Evolutionary conservation across 2,113 vertebrate genomes (phyloP).

Genomic region (Cromileptes altivelis): DNA sequence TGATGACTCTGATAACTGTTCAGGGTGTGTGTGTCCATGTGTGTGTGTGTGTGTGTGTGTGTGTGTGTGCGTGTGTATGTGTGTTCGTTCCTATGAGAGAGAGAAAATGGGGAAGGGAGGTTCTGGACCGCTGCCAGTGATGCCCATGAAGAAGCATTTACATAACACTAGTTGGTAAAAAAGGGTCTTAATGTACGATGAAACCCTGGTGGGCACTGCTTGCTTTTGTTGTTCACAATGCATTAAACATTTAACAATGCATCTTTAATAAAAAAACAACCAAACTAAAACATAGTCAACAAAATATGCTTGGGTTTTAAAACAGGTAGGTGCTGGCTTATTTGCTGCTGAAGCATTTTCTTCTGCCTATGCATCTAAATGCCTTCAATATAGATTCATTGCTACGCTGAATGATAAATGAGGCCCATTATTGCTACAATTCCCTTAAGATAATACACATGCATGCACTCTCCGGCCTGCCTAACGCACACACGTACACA

Average conservation of each 20-base stretch:
- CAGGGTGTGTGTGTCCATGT: neutral
- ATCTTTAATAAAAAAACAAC: slow-evolving; percentile 1
- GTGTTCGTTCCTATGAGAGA: neutral
- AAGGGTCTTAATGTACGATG: neutral
- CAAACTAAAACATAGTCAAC: neutral
- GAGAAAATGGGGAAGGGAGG: neutral
- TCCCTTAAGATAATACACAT: slow-evolving; percentile 17
- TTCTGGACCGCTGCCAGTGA: slow-evolving; percentile 13
- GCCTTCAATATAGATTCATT: slow-evolving; percentile 25
- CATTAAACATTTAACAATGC: slow-evolving; percentile 25
- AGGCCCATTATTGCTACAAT: slow-evolving; percentile 15
- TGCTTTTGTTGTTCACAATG: slow-evolving; percentile 7
- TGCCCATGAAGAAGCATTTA: slow-evolving; percentile 3
- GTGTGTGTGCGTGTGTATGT: slow-evolving; percentile 1
- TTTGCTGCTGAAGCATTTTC: slow-evolving; percentile 14
- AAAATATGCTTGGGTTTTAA: slow-evolving; percentile 24
- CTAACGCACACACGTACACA: neutral
- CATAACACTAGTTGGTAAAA: neutral
- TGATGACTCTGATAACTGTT: neutral
- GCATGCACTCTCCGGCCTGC: neutral
- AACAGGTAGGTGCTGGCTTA: slow-evolving; percentile 21
- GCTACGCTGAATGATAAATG: slow-evolving; percentile 42
- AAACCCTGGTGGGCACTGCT: neutral
- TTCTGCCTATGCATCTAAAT: slow-evolving; percentile 2
- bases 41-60: slow-evolving; percentile 12